Evolutionary conservation across 2,113 vertebrate species (phyloP).

Genomic region (Elaphurus davidianus): DNA sequence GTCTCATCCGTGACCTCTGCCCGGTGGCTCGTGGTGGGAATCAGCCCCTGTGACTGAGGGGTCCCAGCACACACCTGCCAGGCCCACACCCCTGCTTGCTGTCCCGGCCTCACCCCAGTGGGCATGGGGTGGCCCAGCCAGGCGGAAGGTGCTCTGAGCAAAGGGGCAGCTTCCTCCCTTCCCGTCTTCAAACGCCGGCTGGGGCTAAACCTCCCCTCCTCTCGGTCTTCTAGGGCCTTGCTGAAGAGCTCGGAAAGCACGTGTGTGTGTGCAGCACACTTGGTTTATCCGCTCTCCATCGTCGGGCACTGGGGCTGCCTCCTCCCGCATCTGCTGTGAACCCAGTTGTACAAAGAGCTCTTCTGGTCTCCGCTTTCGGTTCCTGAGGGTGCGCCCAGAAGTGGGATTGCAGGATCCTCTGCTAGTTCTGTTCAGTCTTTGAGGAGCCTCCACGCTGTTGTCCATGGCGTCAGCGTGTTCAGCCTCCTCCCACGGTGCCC

Average conservation of each 20-base stretch:
- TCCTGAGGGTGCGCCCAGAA: background rate
- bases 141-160: background rate
- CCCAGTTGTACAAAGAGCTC: too few species aligned
- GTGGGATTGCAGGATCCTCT: fast-evolving
- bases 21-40: fast-evolving
- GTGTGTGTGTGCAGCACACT: background rate
- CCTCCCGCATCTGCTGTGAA: background rate
- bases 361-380: background rate
- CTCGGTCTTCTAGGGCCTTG: background rate
- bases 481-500: fast-evolving
- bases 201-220: background rate
- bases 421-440: fast-evolving
- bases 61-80: too few species aligned
- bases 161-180: too few species aligned
- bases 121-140: too few species aligned
- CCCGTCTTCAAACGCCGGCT: too few species aligned
- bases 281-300: fast-evolving
- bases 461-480: fast-evolving
- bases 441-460: fast-evolving
- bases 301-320: background rate
- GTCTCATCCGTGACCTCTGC: background rate
- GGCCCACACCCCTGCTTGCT: background rate
- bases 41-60: too few species aligned
- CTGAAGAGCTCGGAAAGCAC: background rate
- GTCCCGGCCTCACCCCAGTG: background rate